phyloP scores from a whole-genome alignment of 1,140 invertebrate species.

The Drosophila pallidifrons region DNA sequence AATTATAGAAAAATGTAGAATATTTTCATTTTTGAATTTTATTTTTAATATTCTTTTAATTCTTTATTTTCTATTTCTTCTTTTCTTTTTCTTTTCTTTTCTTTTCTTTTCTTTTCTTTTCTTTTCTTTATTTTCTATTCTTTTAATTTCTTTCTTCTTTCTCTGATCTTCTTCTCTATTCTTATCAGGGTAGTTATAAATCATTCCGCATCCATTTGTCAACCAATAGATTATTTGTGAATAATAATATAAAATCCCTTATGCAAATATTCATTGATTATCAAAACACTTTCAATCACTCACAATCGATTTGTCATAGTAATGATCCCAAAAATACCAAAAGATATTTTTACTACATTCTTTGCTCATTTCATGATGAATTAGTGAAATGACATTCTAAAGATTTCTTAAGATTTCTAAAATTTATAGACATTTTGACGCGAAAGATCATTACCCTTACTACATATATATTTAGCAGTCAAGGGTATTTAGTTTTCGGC shows the following conservation, averaged over 20 bases:
- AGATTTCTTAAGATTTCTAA: neutral
- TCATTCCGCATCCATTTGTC: too few species aligned
- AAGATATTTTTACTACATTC: neutral
- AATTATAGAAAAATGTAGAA: too few species aligned
- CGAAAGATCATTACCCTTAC: neutral
- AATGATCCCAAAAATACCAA: neutral
- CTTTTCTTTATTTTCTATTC: too few species aligned
- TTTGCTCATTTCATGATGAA: neutral
- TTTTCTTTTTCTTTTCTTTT: too few species aligned
- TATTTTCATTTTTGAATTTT: too few species aligned
- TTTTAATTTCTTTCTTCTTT: too few species aligned
- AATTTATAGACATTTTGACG: neutral
- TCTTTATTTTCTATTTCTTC: too few species aligned
- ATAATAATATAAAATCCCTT: neutral
- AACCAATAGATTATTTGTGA: too few species aligned
- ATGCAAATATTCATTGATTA: neutral
- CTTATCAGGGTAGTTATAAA: too few species aligned
- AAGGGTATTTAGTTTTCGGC: slow-evolving; percentile 5
- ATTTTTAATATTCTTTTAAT: too few species aligned
- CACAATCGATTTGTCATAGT: neutral
- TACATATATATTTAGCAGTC: neutral
- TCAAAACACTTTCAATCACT: neutral
- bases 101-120: too few species aligned
- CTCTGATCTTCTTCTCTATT: too few species aligned
- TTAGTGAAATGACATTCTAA: neutral